These are phyloP conservation scores for Rhysida immarginata DNA, from an alignment of 1,140 invertebrate genomes.

Conservation along the genomic window DNA sequence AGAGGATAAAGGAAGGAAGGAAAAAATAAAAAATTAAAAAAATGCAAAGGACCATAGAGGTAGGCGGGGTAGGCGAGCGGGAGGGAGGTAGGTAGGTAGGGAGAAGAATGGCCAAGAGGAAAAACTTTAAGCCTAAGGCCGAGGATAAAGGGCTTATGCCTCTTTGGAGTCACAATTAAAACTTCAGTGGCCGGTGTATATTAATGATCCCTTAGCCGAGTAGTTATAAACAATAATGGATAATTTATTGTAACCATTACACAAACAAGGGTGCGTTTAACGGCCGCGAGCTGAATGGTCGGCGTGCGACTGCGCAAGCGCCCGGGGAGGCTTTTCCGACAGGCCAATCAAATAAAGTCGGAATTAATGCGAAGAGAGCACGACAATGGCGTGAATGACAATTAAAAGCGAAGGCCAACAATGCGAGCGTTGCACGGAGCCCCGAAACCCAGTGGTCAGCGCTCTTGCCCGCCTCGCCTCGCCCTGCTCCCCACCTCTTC, in stretches of 20 bases:
- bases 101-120: too few relatives aligned
- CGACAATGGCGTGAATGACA: neutral
- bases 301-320: too few relatives aligned
- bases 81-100: too few relatives aligned
- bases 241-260: neutral
- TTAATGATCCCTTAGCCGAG: neutral
- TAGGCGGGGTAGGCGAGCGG: too few relatives aligned
- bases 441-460: too few relatives aligned
- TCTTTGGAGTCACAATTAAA: neutral
- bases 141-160: too few relatives aligned
- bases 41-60: too few relatives aligned
- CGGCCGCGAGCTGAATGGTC: neutral
- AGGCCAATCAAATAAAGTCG: slow-evolving; percentile 2
- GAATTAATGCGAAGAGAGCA: neutral
- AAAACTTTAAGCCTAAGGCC: too few relatives aligned
- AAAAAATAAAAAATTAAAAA: too few relatives aligned
- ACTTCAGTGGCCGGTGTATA: neutral
- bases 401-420: neutral
- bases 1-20: too few relatives aligned
- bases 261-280: neutral
- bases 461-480: too few relatives aligned
- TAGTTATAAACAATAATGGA: neutral
- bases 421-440: neutral
- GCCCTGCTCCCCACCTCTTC: too few relatives aligned
- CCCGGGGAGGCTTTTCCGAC: neutral